phyloP scores from a whole-genome alignment of 2,113 vertebrate genomes.

The Gobiocypris rarus region DNA sequence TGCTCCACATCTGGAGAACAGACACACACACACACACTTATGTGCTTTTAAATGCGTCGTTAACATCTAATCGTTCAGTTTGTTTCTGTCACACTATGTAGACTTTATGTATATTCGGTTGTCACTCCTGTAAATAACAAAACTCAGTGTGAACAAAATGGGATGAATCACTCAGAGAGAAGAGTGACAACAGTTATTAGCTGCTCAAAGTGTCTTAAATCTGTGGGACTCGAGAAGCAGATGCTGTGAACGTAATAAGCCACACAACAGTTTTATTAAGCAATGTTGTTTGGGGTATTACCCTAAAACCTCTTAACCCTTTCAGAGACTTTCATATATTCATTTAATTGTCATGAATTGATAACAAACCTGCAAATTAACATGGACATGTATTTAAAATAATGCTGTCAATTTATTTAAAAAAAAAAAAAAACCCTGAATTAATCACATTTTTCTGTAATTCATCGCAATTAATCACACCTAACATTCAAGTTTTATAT shows the following conservation, averaged over 20 bases:
- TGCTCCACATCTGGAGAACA: slow-evolving; percentile 1
- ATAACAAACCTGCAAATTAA: neutral
- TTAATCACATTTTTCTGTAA: too few relatives aligned
- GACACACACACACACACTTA: neutral
- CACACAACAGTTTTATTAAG: neutral
- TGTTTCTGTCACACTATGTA: neutral
- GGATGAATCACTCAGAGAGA: neutral
- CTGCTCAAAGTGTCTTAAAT: neutral
- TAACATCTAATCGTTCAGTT: neutral
- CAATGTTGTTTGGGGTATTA: neutral
- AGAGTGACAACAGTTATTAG: neutral
- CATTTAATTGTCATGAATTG: neutral
- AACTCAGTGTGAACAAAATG: neutral
- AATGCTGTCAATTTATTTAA: too few relatives aligned
- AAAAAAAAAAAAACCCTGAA: too few relatives aligned
- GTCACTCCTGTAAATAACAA: neutral
- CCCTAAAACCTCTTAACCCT: neutral
- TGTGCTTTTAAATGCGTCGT: neutral
- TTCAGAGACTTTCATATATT: neutral
- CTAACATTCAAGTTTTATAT: too few relatives aligned
- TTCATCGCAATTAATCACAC: too few relatives aligned
- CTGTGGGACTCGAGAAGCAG: neutral
- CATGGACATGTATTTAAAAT: neutral
- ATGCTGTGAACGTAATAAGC: too few relatives aligned
- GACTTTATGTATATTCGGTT: neutral